These are phyloP conservation scores for Danio aesculapii DNA, from an alignment of 2,797 vertebrate species.

Conservation along the genomic window DNA sequence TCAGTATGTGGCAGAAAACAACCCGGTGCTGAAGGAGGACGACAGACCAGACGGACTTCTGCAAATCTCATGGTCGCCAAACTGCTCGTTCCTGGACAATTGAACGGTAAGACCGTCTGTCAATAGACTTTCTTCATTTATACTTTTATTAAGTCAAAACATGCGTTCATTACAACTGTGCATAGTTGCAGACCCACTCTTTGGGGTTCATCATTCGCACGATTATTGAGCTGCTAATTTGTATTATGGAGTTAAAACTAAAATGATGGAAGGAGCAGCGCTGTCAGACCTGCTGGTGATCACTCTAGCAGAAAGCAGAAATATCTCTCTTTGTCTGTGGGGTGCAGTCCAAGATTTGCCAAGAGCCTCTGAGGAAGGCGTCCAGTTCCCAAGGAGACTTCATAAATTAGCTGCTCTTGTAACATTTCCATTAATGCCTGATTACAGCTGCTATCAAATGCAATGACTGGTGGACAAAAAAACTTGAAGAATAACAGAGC, in stretches of 20 bases:
- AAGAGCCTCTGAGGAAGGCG: conserved; percentile 11
- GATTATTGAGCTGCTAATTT: conserved; percentile 13
- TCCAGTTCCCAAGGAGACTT: conserved; percentile 13
- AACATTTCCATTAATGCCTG: conserved; percentile 21
- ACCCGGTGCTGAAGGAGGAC: conserved; percentile 5
- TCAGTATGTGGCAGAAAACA: conserved; percentile 54
- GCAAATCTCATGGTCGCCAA: conserved; percentile 19
- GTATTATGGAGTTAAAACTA: not conserved
- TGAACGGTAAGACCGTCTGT: conserved; percentile 25
- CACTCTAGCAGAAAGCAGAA: conserved; percentile 35
- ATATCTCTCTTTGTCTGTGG: conserved; percentile 31
- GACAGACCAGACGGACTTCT: conserved; percentile 19
- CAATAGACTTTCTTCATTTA: not conserved
- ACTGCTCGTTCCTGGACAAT: conserved; percentile 1
- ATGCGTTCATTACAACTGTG: not conserved
- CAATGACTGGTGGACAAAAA: not conserved
- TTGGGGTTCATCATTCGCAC: not conserved
- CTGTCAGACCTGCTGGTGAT: conserved; percentile 34
- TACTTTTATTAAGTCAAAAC: not conserved
- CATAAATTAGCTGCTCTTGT: conserved; percentile 2
- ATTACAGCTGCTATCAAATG: conserved; percentile 24
- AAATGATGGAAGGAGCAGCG: conserved; percentile 11
- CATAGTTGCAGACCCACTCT: not conserved
- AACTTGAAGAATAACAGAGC: not conserved
- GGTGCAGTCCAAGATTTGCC: not conserved